phyloP scores from a whole-genome alignment of 2,888 invertebrate genomes.

The Odontocolon sp. region DNA sequence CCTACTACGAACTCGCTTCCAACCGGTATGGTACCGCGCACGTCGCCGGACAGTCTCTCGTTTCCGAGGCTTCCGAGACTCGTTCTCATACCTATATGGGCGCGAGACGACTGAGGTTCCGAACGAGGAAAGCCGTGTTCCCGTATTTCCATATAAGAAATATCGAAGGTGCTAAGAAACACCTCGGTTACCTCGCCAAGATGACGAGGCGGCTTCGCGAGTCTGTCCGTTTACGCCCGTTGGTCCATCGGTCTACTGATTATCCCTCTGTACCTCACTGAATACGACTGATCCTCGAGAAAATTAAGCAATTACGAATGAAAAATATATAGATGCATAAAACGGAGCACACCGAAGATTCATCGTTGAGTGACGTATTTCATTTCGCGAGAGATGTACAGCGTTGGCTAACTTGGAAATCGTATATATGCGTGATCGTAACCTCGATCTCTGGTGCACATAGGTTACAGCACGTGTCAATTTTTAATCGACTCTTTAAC shows the following conservation, averaged over 20 bases:
- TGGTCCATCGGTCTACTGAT: too few species aligned
- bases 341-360: too few species aligned
- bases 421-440: conserved; percentile 31
- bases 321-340: too few species aligned
- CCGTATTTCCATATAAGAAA: conserved; percentile 30
- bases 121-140: conserved; percentile 20
- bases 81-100: conserved; percentile 43
- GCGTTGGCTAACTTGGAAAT: neutral
- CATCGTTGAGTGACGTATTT: too few species aligned
- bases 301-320: too few species aligned
- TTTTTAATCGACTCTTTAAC: conserved; percentile 54
- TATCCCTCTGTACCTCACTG: too few species aligned
- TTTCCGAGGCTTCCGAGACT: conserved; percentile 25
- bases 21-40: conserved; percentile 43
- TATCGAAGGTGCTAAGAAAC: conserved; percentile 50
- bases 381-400: too few species aligned
- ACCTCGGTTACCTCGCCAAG: conserved; percentile 37
- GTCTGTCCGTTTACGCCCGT: neutral
- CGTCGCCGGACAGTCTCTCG: conserved; percentile 2
- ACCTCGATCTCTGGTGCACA: conserved; percentile 52
- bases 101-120: conserved; percentile 1
- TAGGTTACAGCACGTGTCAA: conserved; percentile 57
- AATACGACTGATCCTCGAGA: too few species aligned
- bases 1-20: conserved; percentile 20
- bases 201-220: conserved; percentile 31